Evolutionary conservation across 2,113 vertebrate species (phyloP).

Genomic region (Pachycephala philippinensis): DNA sequence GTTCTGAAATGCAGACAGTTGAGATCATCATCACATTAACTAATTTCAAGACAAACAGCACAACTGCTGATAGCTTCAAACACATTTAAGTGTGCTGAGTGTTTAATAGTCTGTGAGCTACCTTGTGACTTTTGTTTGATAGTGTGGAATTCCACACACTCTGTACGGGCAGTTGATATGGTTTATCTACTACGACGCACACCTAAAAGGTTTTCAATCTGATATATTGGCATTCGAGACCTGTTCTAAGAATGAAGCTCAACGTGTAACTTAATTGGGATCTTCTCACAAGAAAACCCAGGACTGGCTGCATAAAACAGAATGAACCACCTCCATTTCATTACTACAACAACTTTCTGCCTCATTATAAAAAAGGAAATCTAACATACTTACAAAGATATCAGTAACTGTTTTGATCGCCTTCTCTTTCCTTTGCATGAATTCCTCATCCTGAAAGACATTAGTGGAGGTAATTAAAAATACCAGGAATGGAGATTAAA

Average conservation of each 20-base stretch:
- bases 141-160: background rate
- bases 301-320: background rate
- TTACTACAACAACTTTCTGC: background rate
- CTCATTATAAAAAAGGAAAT: background rate
- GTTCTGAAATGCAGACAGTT: background rate
- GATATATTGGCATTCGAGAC: background rate
- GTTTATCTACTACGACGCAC: background rate
- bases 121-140: background rate
- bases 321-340: background rate
- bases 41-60: background rate
- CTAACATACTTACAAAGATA: slow-evolving; percentile 81
- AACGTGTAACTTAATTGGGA: background rate
- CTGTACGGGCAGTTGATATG: background rate
- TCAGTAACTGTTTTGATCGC: slow-evolving; percentile 78
- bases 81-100: background rate
- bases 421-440: slow-evolving; percentile 83
- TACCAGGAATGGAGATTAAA: background rate
- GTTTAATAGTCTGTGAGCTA: background rate
- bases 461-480: background rate
- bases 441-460: slow-evolving; percentile 86
- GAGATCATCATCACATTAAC: background rate
- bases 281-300: background rate
- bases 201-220: background rate
- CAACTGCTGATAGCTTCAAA: background rate
- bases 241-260: background rate